Conservation (phyloP, 1,140 invertebrate species). For the Mizuhopecten yessoensis region DNA sequence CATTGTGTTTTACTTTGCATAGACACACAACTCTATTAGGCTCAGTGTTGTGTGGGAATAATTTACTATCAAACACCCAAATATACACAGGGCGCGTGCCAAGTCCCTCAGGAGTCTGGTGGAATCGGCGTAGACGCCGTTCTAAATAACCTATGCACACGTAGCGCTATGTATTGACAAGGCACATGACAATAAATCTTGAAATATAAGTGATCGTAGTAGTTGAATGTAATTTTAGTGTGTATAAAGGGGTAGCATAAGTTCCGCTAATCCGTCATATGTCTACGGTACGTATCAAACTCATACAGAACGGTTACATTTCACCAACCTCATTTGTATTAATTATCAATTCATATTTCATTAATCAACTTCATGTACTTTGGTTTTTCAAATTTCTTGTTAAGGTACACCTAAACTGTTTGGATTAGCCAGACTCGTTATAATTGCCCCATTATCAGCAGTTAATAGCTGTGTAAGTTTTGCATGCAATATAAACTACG, state of each 20-base stretch:
- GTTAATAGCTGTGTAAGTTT: too few relatives aligned
- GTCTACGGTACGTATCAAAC: too few relatives aligned
- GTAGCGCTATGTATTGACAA: slow-evolving; percentile 1
- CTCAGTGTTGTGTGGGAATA: slow-evolving; percentile 15
- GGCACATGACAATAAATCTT: background rate
- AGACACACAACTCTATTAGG: slow-evolving; percentile 16
- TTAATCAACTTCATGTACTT: too few relatives aligned
- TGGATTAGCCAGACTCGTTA: too few relatives aligned
- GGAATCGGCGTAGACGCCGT: background rate
- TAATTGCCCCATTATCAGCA: too few relatives aligned
- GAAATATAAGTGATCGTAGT: background rate
- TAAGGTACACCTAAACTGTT: too few relatives aligned
- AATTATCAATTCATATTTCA: too few relatives aligned
- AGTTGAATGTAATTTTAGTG: background rate
- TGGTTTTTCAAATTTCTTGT: too few relatives aligned
- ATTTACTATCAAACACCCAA: background rate
- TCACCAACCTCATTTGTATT: too few relatives aligned
- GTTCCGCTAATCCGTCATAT: too few relatives aligned
- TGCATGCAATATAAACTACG: too few relatives aligned
- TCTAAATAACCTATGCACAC: slow-evolving; percentile 12
- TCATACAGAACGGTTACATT: too few relatives aligned
- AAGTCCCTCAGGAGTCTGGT: background rate
- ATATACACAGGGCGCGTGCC: background rate
- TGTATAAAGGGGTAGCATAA: background rate
- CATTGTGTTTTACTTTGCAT: background rate